phyloP scores from a whole-genome alignment of 2,888 invertebrate genomes.

The Drosophila koepferae region DNA sequence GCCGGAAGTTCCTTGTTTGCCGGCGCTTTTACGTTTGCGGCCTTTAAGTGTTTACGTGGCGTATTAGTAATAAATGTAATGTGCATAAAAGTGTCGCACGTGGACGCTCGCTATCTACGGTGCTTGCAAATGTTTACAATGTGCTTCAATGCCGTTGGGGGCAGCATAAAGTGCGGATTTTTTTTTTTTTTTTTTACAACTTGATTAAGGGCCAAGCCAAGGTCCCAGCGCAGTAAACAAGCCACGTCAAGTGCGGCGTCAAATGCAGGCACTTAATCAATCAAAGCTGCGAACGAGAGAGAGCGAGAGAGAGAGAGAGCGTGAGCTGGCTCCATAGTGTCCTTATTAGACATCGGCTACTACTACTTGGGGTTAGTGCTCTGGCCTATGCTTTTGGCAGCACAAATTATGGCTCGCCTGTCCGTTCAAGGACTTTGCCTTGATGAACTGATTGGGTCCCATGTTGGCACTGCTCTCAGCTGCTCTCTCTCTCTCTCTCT shows the following conservation, averaged over 20 bases:
- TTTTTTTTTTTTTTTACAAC: conserved; percentile 43
- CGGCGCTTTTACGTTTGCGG: conserved; percentile 32
- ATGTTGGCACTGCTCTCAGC: conserved; percentile 29
- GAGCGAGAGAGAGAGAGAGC: not conserved
- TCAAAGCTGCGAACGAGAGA: conserved; percentile 55
- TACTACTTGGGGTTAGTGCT: conserved; percentile 36
- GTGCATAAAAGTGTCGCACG: conserved; percentile 59
- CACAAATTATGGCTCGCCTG: conserved; percentile 65
- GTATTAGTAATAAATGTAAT: conserved; percentile 77
- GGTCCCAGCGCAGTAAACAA: conserved; percentile 34
- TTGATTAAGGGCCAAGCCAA: conserved; percentile 48
- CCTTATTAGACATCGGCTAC: conserved; percentile 56
- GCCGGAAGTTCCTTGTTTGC: conserved; percentile 71
- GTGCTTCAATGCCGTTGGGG: conserved; percentile 41
- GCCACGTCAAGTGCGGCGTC: conserved; percentile 63
- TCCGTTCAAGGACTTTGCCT: conserved; percentile 49
- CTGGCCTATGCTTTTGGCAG: conserved; percentile 71
- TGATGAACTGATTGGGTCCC: conserved; percentile 58
- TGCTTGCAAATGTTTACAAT: conserved; percentile 66
- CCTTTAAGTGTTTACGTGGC: conserved; percentile 79
- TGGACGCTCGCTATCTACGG: conserved; percentile 13
- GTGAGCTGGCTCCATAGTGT: conserved; percentile 39
- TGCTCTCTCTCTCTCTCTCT: too few species aligned
- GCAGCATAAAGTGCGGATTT: conserved; percentile 57
- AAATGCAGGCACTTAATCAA: conserved; percentile 78